Evolutionary conservation across 2,888 invertebrate genomes (phyloP), one percentile per base, ranked within the genome.

Genomic region (Ganaspis brasiliensis): DNA sequence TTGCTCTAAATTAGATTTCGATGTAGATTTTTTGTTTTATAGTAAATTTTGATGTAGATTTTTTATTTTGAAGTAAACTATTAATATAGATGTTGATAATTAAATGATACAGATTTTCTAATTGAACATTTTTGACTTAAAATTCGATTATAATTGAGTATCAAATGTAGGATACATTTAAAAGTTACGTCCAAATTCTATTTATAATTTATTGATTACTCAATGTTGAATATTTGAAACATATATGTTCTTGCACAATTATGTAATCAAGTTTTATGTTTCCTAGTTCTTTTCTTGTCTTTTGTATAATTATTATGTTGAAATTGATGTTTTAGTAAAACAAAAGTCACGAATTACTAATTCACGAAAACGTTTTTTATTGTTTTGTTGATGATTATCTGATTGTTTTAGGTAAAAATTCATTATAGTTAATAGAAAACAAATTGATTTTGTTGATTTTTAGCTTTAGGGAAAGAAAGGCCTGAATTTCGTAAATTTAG

Each of bases 171-270:
- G 56, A 21, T 24, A 67, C 21, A n/a, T 67, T 21, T 21, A 45
- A n/a, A n/a, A 67, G 45, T n/a, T 24, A 24, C 45, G 24, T 40
- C 9, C 24, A 45, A 40, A 45, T 67, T 67, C 40, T 67, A 45
- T 45, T 67, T 40, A 45, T 67, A 24, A 67, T 67, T 67, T 45
- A 67, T 45, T 45, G 12, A 24, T 45, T 26, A 24, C 26, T 67
- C 45, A 67, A 45, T 45, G n/a, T 24, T 56, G 14, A n/a, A 14
- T 67, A 67, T 40, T 67, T 45, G 24, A 67, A 67, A 45, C 9
- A n/a, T 67, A 67, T 67, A n/a, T 45, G 24, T 45, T 45, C 9
- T 45, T 40, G 19, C 8, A 45, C 19, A 21, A 45, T 45, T 67
- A 67, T 45, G 45, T 9, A 67, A 67, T 24, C 21, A 12, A 14